Conservation (phyloP, 2,888 invertebrate species). For the Reticulitermes lucifugus region DNA sequence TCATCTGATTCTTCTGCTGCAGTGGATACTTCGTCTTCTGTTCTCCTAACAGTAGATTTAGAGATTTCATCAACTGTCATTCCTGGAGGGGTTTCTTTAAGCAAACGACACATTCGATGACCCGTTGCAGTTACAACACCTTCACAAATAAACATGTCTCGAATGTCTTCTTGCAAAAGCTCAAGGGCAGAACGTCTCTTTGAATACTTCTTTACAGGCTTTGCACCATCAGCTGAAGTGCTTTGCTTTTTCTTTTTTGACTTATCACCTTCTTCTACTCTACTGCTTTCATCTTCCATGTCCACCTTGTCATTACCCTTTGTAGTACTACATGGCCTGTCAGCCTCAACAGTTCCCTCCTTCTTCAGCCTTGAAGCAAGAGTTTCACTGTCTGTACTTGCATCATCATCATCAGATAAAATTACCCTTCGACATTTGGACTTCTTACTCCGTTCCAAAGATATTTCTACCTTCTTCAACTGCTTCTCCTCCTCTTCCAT, state of each 20-base stretch:
- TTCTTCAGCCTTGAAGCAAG: constrained; percentile 52
- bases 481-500: constrained; percentile 8
- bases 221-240: constrained; percentile 32
- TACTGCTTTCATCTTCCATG: not conserved
- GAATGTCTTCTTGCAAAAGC: constrained; percentile 75
- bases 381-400: constrained; percentile 57
- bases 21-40: constrained; percentile 32
- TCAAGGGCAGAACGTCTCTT: constrained; percentile 69
- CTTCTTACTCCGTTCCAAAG: constrained; percentile 3
- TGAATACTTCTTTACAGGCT: constrained; percentile 45
- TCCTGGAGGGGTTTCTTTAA: constrained; percentile 64
- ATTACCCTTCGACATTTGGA: constrained; percentile 55
- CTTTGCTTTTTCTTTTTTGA: too few species aligned
- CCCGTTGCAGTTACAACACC: constrained; percentile 74
- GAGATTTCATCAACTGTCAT: constrained; percentile 45
- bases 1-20: constrained; percentile 41
- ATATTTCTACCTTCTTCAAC: constrained; percentile 9
- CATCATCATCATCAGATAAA: constrained; percentile 59
- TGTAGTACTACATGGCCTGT: not conserved
- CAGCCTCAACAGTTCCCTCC: constrained; percentile 37
- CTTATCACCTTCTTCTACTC: not conserved
- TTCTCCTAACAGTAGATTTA: constrained; percentile 27
- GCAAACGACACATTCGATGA: constrained; percentile 73
- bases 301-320: not conserved
- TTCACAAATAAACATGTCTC: constrained; percentile 76